A percentile compares a stretch with the other conserved stretches of the same genome.
Conservation (phyloP, 2,888 invertebrate species). For the Trichogramma evanescens region DNA sequence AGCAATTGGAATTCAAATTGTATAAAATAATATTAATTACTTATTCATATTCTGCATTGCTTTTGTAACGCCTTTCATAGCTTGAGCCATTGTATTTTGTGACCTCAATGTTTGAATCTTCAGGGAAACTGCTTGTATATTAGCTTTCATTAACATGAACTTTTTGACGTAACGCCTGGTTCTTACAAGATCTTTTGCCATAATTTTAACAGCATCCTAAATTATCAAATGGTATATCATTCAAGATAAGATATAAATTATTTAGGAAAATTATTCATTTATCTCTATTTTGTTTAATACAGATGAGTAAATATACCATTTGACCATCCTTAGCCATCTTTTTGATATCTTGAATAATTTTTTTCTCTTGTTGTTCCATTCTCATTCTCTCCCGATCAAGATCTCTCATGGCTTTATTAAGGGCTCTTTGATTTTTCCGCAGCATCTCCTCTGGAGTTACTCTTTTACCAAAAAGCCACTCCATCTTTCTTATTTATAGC, state of each 20-base stretch:
- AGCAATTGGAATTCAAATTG: neutral
- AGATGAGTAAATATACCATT: conserved; percentile 62
- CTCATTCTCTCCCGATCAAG: conserved; percentile 86
- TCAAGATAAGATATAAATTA: neutral
- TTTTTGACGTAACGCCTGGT: conserved; percentile 94
- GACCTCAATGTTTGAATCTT: conserved; percentile 97
- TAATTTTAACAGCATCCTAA: conserved; percentile 97
- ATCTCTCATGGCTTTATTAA: conserved; percentile 97
- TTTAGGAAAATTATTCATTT: neutral
- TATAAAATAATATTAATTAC: conserved; percentile 40
- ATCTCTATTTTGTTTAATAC: neutral
- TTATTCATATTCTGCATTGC: conserved; percentile 98
- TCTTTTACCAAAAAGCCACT: conserved; percentile 94
- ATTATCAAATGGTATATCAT: neutral
- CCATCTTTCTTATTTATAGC: conserved; percentile 52
- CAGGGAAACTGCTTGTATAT: conserved; percentile 94
- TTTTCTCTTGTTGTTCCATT: conserved; percentile 99
- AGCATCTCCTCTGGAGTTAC: conserved; percentile 97
- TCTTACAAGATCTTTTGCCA: conserved; percentile 97
- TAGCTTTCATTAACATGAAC: conserved; percentile 98
- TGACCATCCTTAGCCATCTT: conserved; percentile 98
- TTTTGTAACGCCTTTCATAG: conserved; percentile 97
- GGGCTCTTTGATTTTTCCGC: conserved; percentile 93
- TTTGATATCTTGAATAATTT: conserved; percentile 95
- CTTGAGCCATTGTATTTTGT: conserved; percentile 98